Base-by-base conservation (phyloP, 30 jellyfish, hydroid and myxozoan genomes). In the Aurelia aurita complex sp. Pacific region DNA sequence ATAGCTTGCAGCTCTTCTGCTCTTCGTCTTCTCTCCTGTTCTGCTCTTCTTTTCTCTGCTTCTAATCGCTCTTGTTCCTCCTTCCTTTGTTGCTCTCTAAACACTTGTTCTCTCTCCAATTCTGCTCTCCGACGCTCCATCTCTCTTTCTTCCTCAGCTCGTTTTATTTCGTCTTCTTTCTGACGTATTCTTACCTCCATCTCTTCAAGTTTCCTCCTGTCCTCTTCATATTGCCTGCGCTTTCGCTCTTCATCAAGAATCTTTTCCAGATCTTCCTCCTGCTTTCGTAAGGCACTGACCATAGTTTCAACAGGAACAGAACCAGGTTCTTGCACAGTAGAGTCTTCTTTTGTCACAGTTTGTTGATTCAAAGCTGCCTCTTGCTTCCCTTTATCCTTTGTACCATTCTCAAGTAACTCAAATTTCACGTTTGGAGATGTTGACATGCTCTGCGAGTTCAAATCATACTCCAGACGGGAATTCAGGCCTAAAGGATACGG, bases 241-340 rank as follows among this genome's bases (percentile, higher is more conserved):
- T 60, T 83, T 40, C 76, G 96, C 88, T 72, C 91, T 64, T 79
- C 88, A 17, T 36, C 96, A 40, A 88, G 79, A 36, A 73, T 88
- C 88, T n/a, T 73, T 61, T 82, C 84, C 4, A 82, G 73, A 69
- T 82, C 91, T 38, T 82, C 91, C 46, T 82, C 91, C 66, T 71
- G 65, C 52, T 71, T 82, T 29, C 83, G 74, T 36, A 82, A 73
- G 11, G 91, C 85, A 60, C 91, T 82, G 7, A 82, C 85, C 91
- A 82, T 82, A 1, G 91, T 82, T 69, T 82, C 91, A 12, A 82
- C 78, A 17, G 63, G 76, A 0, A 46, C 57, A 1, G 12, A 46
- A 4, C 57, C 57, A 46, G 57, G 12, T 46, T 46, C 57, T 46
- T 46, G 57, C 57, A 46, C 13, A 46, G 57, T 46, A 4, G 75